Conservation (phyloP, 2,113 vertebrate species). For the Labeo rohita region DNA sequence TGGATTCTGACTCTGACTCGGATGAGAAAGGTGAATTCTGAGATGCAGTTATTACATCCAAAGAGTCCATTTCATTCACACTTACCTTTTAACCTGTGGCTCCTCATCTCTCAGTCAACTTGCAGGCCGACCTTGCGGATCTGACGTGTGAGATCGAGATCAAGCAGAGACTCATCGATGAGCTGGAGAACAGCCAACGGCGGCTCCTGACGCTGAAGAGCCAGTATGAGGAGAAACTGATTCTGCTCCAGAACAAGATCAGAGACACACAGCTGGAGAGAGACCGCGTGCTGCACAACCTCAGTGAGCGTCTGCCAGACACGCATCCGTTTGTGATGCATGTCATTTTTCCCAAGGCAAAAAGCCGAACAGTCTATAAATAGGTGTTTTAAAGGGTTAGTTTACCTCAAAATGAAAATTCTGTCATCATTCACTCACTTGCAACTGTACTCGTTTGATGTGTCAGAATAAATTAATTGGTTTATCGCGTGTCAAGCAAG, state of each 20-base stretch:
- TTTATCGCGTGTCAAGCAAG: no score
- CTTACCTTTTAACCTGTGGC: not conserved
- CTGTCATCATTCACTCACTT: no score
- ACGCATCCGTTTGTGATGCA: not conserved
- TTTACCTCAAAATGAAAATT: no score
- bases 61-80: not conserved
- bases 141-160: conserved; percentile 98
- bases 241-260: conserved; percentile 96
- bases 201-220: conserved; percentile 92
- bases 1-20: conserved; percentile 91
- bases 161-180: conserved; percentile 97
- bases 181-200: conserved; percentile 95
- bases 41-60: not conserved
- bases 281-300: conserved; percentile 93
- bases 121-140: conserved; percentile 92
- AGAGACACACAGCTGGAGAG: conserved; percentile 94
- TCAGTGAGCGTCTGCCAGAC: conserved; percentile 80
- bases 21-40: conserved; percentile 88
- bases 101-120: conserved; percentile 76
- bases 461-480: no score
- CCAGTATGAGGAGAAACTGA: conserved; percentile 97
- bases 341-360: not conserved
- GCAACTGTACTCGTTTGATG: no score
- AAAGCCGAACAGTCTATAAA: not conserved
- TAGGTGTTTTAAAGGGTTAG: not conserved